These are phyloP conservation scores for Bhutanitis thaidina DNA, from an alignment of 2,888 invertebrate species.

Conservation along the genomic window DNA sequence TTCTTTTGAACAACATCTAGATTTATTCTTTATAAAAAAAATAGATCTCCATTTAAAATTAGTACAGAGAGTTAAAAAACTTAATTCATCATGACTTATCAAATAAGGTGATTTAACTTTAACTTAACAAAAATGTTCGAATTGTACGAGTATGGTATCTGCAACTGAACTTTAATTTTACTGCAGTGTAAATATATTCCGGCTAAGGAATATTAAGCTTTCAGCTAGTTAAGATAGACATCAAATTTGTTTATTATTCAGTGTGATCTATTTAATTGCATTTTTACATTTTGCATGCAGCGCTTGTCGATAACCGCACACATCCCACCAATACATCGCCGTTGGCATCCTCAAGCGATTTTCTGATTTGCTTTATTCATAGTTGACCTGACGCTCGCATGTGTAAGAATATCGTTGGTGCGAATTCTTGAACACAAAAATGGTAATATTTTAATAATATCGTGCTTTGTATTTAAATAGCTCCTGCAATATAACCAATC, in stretches of 20 bases:
- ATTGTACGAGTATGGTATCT: neutral
- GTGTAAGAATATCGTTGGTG: slow-evolving; percentile 13
- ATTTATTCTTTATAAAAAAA: too few relatives aligned
- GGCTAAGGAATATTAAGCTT: slow-evolving; percentile 5
- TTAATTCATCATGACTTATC: slow-evolving; percentile 32
- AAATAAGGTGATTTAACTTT: slow-evolving; percentile 28
- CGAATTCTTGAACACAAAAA: slow-evolving; percentile 10
- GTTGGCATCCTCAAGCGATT: slow-evolving; percentile 35
- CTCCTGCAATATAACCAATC: neutral
- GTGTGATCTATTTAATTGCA: slow-evolving; percentile 14
- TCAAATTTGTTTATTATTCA: neutral
- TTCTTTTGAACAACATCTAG: neutral
- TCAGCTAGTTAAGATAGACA: neutral
- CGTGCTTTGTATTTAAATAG: slow-evolving; percentile 5
- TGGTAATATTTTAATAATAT: neutral
- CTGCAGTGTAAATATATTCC: neutral
- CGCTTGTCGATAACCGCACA: slow-evolving; percentile 14
- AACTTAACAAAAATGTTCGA: slow-evolving; percentile 3
- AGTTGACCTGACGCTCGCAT: slow-evolving; percentile 20
- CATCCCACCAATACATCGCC: slow-evolving; percentile 21
- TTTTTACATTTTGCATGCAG: slow-evolving; percentile 22
- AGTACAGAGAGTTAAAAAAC: neutral
- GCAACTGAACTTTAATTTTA: slow-evolving; percentile 9
- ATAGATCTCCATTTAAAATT: too few relatives aligned
- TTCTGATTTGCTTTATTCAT: slow-evolving; percentile 29